phyloP scores from a whole-genome alignment of 2,888 invertebrate species.

The Macrosiphum euphorbiae region DNA sequence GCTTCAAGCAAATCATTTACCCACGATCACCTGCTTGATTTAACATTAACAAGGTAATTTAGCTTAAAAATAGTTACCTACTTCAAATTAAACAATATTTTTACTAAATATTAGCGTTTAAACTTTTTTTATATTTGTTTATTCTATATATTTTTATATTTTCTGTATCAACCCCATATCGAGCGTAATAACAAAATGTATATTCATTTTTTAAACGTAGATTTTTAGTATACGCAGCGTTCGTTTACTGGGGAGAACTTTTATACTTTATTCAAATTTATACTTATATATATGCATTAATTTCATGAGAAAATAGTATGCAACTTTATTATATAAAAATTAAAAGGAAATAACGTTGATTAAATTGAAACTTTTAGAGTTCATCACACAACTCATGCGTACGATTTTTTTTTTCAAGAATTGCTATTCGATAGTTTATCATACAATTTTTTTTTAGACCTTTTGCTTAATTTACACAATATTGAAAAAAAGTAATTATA shows the following conservation, averaged over 20 bases:
- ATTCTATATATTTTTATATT: background rate
- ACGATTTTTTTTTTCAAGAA: constrained; percentile 39
- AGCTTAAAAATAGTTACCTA: background rate
- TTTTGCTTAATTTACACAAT: constrained; percentile 31
- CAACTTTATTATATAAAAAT: constrained; percentile 36
- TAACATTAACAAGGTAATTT: constrained; percentile 34
- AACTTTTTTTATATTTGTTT: background rate
- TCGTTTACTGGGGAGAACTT: constrained; percentile 32
- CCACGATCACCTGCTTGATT: background rate
- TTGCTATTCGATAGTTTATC: constrained; percentile 7
- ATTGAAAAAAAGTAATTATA: constrained; percentile 53
- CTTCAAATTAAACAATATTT: background rate
- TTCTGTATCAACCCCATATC: background rate
- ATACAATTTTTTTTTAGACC: background rate
- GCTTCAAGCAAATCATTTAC: background rate
- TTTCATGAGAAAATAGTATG: constrained; percentile 6
- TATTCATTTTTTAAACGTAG: constrained; percentile 24
- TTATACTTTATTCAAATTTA: constrained; percentile 49
- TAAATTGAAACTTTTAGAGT: constrained; percentile 48
- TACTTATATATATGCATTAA: background rate
- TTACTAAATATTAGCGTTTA: background rate
- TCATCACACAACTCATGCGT: constrained; percentile 56
- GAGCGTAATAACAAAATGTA: constrained; percentile 16
- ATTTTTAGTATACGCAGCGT: background rate
- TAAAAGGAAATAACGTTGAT: constrained; percentile 50